Evolutionary conservation across 2,797 vertebrate genomes (phyloP).

Genomic region (Gymnothorax javanicus): DNA sequence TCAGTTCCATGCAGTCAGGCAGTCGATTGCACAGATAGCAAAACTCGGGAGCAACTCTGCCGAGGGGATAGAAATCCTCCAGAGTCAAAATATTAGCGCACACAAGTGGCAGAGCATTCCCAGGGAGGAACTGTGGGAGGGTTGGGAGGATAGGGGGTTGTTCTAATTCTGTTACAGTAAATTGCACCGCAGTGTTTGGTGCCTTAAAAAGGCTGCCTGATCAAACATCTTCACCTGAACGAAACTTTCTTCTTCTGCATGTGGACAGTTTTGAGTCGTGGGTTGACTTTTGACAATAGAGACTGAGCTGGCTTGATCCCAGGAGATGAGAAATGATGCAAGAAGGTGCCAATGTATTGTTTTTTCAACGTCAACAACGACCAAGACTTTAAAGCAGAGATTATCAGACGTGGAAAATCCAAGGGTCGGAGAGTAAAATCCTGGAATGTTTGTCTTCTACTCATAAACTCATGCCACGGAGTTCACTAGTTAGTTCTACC

Average conservation of each 20-base stretch:
- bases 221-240: constrained; percentile 10
- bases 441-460: too few species aligned
- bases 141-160: background rate
- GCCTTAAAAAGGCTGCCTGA: background rate
- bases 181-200: background rate
- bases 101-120: background rate
- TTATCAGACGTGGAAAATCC: background rate
- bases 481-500: too few species aligned
- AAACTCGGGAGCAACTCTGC: background rate
- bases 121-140: background rate
- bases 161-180: constrained; percentile 17
- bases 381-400: background rate
- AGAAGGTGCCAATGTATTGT: background rate
- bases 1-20: background rate
- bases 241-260: background rate
- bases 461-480: too few species aligned
- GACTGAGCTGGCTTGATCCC: background rate
- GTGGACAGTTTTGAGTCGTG: background rate
- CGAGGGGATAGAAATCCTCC: background rate
- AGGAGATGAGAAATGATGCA: background rate
- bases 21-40: background rate
- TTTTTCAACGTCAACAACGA: background rate
- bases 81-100: constrained; percentile 11
- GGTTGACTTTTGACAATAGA: background rate
- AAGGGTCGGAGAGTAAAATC: too few species aligned